Base-by-base conservation (phyloP, 1,140 invertebrate genomes). In the Drosophila kanapiae region DNA sequence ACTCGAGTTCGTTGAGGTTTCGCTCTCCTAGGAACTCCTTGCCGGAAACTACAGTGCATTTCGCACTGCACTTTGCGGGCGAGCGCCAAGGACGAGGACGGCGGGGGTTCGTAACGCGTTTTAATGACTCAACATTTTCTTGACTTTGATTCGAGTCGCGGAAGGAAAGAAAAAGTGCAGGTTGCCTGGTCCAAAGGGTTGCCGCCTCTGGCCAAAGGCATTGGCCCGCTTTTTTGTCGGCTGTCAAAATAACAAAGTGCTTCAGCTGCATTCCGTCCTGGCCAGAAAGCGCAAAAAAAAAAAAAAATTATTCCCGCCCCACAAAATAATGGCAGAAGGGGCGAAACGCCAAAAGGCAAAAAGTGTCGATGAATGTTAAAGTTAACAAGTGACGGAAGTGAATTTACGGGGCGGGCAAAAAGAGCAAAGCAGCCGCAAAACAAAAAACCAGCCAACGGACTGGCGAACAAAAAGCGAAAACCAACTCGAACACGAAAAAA, bases 331-430 rank as follows among this genome's bases (percentile, higher is more conserved):
- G 38, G 38, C 13, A n/a, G 9, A 3, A 7, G 60, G 31, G 51
- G 23, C 16, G 33, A 9, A 45, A 29, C 18, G 59, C 48, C 63
- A 42, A 80, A 80, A 70, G 75, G 70, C 75, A 83, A 83, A 83
- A 83, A 83, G 64, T 85, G 82, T 85, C 82, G 82, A 85, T 85
- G 82, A 80, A 85, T 84, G 82, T 84, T 85, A 84, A 84, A 84
- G 82, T 81, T 81, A 78, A 85, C 82, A 84, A 84, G 82, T 81
- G 82, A 85, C 78, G 82, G 82, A 85, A 85, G 82, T 81, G 71
- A 85, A 85, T 81, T 85, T 81, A 78, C 82, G 53, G 82, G 68
- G 61, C 40, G 65, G 23, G 57, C 61, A 54, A 68, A 65, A 77
- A 72, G 37, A 38, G 59, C 47, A 68, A 18, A 37, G 56, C 70